Percentiles rank a stretch among this genome's conserved stretches.
Evolutionary conservation across 2,113 vertebrate species (phyloP).

Genomic region (Sporophila hypoxantha): DNA sequence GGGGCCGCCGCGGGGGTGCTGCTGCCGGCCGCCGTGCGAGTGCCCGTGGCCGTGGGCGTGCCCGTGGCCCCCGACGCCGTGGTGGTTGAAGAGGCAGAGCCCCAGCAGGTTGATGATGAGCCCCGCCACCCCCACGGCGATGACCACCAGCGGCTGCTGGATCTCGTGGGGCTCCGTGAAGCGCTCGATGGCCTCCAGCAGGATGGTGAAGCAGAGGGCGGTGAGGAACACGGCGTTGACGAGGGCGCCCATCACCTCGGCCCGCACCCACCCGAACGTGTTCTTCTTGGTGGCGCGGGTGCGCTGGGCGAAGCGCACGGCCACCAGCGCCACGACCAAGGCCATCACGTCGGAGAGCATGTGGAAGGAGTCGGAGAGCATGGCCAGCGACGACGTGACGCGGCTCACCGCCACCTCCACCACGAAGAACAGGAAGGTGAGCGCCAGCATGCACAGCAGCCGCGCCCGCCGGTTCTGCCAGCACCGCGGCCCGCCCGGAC

Average conservation of each 20-base stretch:
- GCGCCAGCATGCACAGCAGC: constrained; percentile 88
- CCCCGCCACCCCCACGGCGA: constrained; percentile 82
- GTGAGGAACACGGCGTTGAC: constrained; percentile 97
- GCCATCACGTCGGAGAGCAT: constrained; percentile 98
- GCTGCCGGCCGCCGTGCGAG: constrained; percentile 70
- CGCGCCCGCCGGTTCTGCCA: constrained; percentile 77
- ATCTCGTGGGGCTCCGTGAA: constrained; percentile 92
- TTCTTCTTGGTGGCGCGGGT: constrained; percentile 93
- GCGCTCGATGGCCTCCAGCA: constrained; percentile 91
- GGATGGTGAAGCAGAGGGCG: constrained; percentile 94
- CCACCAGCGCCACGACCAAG: constrained; percentile 90
- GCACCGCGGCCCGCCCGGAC: constrained; percentile 72
- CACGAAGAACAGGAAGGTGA: constrained; percentile 93
- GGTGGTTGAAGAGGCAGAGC: constrained; percentile 90
- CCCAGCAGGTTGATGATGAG: constrained; percentile 93
- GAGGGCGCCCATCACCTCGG: constrained; percentile 97
- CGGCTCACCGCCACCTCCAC: constrained; percentile 94
- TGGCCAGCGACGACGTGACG: constrained; percentile 87
- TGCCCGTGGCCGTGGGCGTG: constrained; percentile 83
- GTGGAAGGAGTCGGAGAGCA: constrained; percentile 97
- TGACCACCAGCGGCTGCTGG: constrained; percentile 78
- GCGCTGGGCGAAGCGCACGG: constrained; percentile 91
- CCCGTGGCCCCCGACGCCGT: constrained; percentile 69
- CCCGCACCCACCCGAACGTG: constrained; percentile 97
- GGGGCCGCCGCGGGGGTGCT: constrained; percentile 52